Evolutionary conservation across 2,888 invertebrate species (phyloP).

Genomic region (Agriopis aurantiaria): DNA sequence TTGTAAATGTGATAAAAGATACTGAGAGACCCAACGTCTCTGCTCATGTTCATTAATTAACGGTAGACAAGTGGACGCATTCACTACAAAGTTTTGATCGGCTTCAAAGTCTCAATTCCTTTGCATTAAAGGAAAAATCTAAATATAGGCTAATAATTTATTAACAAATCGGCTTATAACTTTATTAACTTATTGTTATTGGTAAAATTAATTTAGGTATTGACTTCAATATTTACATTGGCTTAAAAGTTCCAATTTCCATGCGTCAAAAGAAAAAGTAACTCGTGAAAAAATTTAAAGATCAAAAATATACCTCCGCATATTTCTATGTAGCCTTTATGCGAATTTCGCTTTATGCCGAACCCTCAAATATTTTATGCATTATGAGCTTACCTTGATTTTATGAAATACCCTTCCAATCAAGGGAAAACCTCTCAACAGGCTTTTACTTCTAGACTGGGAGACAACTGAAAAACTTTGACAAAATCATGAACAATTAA

Average conservation of each 20-base stretch:
- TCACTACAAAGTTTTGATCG: background rate
- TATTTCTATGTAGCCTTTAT: conserved; percentile 17
- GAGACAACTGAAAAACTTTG: background rate
- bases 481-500: background rate
- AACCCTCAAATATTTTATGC: conserved; percentile 25
- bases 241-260: conserved; percentile 3
- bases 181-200: no score
- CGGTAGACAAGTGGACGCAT: no score
- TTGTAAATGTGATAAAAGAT: no score
- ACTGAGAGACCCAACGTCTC: no score
- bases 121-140: no score
- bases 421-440: conserved; percentile 24
- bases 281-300: conserved; percentile 10
- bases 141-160: no score
- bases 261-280: conserved; percentile 3
- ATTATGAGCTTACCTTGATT: conserved; percentile 30
- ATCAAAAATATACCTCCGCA: conserved; percentile 13
- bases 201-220: no score
- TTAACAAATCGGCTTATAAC: no score
- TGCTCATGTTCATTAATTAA: no score
- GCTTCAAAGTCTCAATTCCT: background rate
- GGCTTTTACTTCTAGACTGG: conserved; percentile 12
- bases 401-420: conserved; percentile 29
- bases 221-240: background rate
- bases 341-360: conserved; percentile 15